Conservation (phyloP, 2,797 vertebrate genomes). For the Liasis olivaceus region DNA sequence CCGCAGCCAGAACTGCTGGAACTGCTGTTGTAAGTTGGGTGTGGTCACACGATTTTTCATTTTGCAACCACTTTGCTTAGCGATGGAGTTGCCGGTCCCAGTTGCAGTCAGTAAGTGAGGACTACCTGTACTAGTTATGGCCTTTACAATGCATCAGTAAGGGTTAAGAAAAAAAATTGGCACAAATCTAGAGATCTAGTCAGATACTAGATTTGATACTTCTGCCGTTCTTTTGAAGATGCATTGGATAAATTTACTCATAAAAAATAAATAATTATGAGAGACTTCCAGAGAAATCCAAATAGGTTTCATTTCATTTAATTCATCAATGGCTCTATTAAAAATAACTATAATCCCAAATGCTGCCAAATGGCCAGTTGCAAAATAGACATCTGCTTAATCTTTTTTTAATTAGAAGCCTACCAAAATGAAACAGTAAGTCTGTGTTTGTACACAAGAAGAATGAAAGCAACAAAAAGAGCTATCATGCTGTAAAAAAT, state of each 20-base stretch:
- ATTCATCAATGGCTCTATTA: not conserved
- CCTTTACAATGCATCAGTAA: no score
- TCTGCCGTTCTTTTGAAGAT: not conserved
- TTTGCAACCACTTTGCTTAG: not conserved
- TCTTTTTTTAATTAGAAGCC: not conserved
- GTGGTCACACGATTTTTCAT: not conserved
- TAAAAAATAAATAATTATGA: slow-evolving; percentile 18
- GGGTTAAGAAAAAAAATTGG: not conserved
- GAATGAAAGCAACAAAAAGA: not conserved
- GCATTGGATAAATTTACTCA: not conserved
- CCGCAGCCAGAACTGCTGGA: not conserved
- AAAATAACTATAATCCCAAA: slow-evolving; percentile 6
- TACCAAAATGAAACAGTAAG: not conserved
- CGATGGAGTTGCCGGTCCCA: not conserved
- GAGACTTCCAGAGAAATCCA: not conserved
- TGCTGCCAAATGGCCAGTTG: not conserved
- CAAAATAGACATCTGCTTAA: not conserved
- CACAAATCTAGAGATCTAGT: not conserved
- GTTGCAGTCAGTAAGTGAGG: not conserved
- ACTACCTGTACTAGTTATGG: not conserved
- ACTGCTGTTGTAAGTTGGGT: not conserved
- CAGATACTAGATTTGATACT: not conserved
- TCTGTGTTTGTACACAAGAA: not conserved
- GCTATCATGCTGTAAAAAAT: not conserved
- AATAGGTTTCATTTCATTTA: slow-evolving; percentile 7